These are phyloP conservation scores for Podarcis muralis DNA, from an alignment of 2,113 vertebrate genomes.

Conservation along the genomic window DNA sequence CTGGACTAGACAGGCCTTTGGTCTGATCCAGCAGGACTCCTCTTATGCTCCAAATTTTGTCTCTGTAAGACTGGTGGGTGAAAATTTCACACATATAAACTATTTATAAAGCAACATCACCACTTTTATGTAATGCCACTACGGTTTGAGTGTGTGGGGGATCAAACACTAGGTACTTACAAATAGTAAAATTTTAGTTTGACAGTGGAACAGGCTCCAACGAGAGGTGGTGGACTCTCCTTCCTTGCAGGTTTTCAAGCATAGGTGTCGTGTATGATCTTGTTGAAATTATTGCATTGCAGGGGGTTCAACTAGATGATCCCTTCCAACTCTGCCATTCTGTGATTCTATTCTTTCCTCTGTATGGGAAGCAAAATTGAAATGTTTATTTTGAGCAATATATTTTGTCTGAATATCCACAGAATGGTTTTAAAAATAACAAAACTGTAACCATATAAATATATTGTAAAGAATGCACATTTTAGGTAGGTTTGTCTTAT, in stretches of 20 bases:
- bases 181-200: no score
- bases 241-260: no score
- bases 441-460: neutral
- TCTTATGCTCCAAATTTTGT: neutral
- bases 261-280: no score
- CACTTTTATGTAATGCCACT: neutral
- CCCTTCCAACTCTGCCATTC: no score
- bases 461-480: neutral
- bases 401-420: no score
- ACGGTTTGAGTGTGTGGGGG: neutral
- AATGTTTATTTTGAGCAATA: neutral
- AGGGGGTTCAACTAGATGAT: no score
- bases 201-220: no score
- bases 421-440: neutral
- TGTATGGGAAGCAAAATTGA: neutral
- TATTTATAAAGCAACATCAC: slow-evolving; percentile 36
- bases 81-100: neutral
- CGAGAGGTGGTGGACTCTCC: no score
- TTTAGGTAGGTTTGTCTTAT: neutral
- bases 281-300: no score
- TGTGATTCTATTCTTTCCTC: neutral
- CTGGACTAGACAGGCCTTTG: no score
- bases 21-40: no score
- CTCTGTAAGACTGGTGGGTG: neutral
- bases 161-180: no score